Base-by-base conservation (phyloP, 2,888 invertebrate genomes). In the Eupithecia insigniata region DNA sequence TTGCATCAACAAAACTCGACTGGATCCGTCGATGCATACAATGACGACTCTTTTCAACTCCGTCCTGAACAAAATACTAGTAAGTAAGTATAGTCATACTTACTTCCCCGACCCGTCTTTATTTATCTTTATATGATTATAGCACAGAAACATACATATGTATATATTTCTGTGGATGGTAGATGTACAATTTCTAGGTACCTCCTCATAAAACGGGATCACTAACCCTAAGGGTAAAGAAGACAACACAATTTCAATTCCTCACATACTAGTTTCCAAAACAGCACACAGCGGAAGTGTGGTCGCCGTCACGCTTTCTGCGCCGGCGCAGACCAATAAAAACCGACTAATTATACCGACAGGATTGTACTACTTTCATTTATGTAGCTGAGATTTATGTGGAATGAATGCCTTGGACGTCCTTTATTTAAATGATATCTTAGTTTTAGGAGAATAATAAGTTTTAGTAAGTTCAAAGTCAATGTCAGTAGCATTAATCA, bases 241-340 rank as follows among this genome's bases (percentile, higher is more conserved):
- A 39, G 26, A 60, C 43, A 66, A 34, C 43, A 39, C 39, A 67
- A 64, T n/a, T 60, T 55, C 26, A 60, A 30, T 30, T 60, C 60
- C 60, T 39, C 70, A 73, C 64, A 51, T 46, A 28, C 28, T 28
- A 66, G 73, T 73, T 68, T 71, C 70, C 72, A 76, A 76, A 76
- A 71, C 73, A 58, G 68, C 66, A 58, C 60, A 36, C 74, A 65
- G 66, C 84, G 85, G 84, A 84, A 84, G 84, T 81, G 79, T 71
- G 79, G 72, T 72, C 78, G 72, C 72, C 78, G 84, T 78, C 80
- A 84, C 84, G 85, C 85, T 85, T 85, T 85, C 84, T 84, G 84
- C 79, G 78, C 81, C 7, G 73, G 75, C 78, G 67, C 80, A 82
- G 79, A 81, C 80, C 76, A 78, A 82, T 79, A 80, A 80, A 75